Evolutionary conservation across 1,140 invertebrate species (phyloP).

Genomic region (Brachionus koreanus): DNA sequence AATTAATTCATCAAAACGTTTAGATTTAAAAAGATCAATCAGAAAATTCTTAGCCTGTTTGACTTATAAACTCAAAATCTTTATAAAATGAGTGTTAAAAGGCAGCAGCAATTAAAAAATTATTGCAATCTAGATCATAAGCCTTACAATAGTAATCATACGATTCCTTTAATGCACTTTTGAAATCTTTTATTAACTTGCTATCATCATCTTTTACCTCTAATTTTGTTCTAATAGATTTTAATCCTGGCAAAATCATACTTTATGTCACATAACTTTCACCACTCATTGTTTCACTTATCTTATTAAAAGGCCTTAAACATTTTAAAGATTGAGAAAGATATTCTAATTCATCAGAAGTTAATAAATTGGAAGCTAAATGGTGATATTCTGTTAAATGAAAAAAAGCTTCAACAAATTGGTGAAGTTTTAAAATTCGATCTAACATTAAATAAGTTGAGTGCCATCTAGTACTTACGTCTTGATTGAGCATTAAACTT

Average conservation of each 20-base stretch:
- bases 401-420: background rate
- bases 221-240: background rate
- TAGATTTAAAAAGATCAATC: too few species aligned
- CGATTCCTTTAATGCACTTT: background rate
- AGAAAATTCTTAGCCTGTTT: too few species aligned
- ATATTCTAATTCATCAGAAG: background rate
- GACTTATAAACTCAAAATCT: too few species aligned
- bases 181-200: background rate
- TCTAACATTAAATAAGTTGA: too few species aligned
- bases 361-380: too few species aligned
- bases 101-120: too few species aligned
- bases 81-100: too few species aligned
- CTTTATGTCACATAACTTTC: background rate
- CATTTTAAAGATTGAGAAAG: background rate
- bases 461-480: too few species aligned
- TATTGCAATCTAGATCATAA: too few species aligned
- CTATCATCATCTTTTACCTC: background rate
- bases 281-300: conserved; percentile 6
- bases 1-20: too few species aligned
- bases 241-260: background rate
- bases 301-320: background rate
- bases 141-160: background rate
- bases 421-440: too few species aligned
- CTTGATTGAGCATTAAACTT: too few species aligned
- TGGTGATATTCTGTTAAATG: background rate